Percentiles rank a stretch among this genome's conserved stretches.
Conservation (phyloP, 2,113 vertebrate genomes). For the Eira barbara region DNA sequence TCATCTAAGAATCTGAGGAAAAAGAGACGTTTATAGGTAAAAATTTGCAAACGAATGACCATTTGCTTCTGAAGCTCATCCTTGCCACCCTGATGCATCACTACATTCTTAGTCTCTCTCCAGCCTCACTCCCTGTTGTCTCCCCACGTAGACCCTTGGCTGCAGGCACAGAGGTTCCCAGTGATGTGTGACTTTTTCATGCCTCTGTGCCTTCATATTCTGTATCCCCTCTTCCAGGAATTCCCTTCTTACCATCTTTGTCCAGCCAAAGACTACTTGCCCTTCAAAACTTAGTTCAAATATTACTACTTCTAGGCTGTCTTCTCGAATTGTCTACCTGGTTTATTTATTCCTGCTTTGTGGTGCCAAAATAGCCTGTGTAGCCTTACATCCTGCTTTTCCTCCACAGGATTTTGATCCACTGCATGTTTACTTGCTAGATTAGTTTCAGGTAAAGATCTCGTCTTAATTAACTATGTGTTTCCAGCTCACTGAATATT, state of each 20-base stretch:
- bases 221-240: not conserved
- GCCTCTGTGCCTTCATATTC: not conserved
- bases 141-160: not conserved
- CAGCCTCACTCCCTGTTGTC: rapidly evolving
- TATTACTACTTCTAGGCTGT: not conserved
- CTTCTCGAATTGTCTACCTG: not conserved
- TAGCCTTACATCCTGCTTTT: not conserved
- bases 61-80: not conserved
- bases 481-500: not conserved
- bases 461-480: not conserved
- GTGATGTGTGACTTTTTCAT: not conserved
- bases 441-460: not conserved
- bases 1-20: not conserved
- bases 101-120: rapidly evolving
- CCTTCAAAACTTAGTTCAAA: not conserved
- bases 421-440: not conserved
- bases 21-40: not conserved
- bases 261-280: not conserved
- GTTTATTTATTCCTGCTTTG: not conserved
- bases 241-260: not conserved
- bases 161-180: not conserved
- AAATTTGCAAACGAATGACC: not conserved
- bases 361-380: not conserved
- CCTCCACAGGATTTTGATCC: not conserved
- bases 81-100: rapidly evolving